Evolutionary conservation across 2,113 vertebrate species (phyloP), one percentile per base, ranked within the genome.

Genomic region (Nestor notabilis): DNA sequence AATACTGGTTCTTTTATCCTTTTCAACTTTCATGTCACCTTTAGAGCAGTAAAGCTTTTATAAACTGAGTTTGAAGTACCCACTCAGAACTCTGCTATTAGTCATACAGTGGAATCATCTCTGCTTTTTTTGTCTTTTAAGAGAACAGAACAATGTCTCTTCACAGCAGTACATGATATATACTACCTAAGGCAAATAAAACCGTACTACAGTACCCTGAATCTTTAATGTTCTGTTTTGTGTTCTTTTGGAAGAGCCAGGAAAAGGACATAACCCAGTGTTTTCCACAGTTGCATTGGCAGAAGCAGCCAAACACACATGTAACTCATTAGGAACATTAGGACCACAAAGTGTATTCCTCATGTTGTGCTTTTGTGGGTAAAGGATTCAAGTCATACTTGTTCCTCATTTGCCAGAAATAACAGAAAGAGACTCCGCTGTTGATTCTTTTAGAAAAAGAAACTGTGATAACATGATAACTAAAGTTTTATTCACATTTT

Each of bases 11-110:
- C 79, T 96, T 95, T 94, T 58, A 91, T 96, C 47, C 58, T 87
- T 96, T 96, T 93, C 89, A 93, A 95, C 82, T 95, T 94, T 87
- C 41, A 84, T 78, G 76, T 84, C 91, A 95, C 91, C 91, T 89
- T 95, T 95, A 75, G 69, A 95, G 69, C 64, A 87, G 69, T 10
- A 94, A 84, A 76, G 58, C 81, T 87, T 94, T 94, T 72, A 87
- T 72, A 94, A 95, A 93, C 79, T 93, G 81, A 87, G 58, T 91
- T 90, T 94, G 61, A 97, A 95, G 70, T 82, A 80, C 85, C 87
- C 94, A 44, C 66, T 91, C 61, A 91, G 70, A 96, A 83, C 41
- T 79, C 74, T 64, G 47, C 53, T 93, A 83, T 95, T 94, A 95
- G 93, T 96, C 94, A 91, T 71, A 58, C 33, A 71, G 8, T 4